Conservation (phyloP, 2,888 invertebrate species). For the Melinaea marsaeus region DNA sequence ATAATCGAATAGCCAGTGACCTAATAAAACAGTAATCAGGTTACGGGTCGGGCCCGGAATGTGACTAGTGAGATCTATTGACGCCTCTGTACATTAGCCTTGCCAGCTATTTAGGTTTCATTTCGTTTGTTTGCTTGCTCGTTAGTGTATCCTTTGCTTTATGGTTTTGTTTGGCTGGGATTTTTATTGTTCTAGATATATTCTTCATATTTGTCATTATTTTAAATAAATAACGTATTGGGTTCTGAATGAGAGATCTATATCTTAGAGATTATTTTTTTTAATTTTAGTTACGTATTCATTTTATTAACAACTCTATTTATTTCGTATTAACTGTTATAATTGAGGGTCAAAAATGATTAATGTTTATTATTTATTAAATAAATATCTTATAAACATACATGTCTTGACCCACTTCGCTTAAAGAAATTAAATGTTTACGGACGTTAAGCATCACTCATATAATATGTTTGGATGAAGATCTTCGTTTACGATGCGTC, state of each 20-base stretch:
- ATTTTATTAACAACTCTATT: background rate
- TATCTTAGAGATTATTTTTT: no score
- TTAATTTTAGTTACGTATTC: background rate
- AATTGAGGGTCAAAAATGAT: background rate
- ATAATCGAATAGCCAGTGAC: constrained; percentile 38
- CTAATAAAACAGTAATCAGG: constrained; percentile 42
- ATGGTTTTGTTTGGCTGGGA: constrained; percentile 27
- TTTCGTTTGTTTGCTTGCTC: constrained; percentile 45
- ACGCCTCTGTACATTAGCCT: constrained; percentile 66
- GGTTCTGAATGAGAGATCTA: no score
- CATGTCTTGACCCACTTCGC: constrained; percentile 3
- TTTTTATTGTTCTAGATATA: constrained; percentile 5
- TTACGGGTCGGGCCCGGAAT: constrained; percentile 55
- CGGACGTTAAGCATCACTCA: constrained; percentile 2
- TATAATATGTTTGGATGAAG: background rate
- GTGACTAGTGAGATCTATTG: constrained; percentile 53
- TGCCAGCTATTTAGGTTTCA: constrained; percentile 62
- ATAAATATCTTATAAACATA: background rate
- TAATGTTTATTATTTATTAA: background rate
- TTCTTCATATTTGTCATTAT: background rate
- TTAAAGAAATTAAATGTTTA: constrained; percentile 7
- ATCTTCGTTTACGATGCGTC: background rate
- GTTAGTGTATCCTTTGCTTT: constrained; percentile 32
- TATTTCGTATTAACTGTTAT: background rate
- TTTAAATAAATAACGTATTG: no score